Percentiles rank a stretch among this genome's conserved stretches.
Conservation (phyloP, 2,113 vertebrate genomes). For the Apodemus sylvaticus region DNA sequence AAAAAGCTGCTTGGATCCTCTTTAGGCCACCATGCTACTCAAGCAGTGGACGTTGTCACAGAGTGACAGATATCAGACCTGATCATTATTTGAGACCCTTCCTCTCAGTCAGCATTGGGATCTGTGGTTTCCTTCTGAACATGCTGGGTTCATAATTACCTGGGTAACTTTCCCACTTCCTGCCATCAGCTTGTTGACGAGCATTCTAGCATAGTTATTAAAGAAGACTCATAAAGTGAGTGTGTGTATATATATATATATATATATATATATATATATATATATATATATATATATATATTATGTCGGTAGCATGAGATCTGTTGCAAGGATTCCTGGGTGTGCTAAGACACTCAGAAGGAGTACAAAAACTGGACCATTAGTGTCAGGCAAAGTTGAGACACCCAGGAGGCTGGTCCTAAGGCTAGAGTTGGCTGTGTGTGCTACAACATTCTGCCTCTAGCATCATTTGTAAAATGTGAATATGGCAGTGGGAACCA, state of each 20-base stretch:
- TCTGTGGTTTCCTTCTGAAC: neutral
- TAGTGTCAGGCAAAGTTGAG: neutral
- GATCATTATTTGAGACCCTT: neutral
- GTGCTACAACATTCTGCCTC: neutral
- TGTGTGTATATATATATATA: neutral
- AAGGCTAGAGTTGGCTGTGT: neutral
- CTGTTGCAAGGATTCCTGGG: neutral
- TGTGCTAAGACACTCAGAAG: neutral
- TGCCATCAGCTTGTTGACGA: accelerated
- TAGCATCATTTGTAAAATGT: neutral
- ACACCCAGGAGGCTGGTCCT: accelerated
- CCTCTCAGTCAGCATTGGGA: accelerated
- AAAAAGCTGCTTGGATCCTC: no score
- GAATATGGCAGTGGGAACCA: neutral
- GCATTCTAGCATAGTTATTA: neutral
- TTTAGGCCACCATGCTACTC: neutral
- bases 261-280: neutral
- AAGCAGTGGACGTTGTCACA: neutral
- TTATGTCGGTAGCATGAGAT: neutral
- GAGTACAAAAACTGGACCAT: neutral
- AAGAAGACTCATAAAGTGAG: neutral
- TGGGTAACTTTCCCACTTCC: neutral
- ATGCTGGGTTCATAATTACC: neutral
- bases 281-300: no score
- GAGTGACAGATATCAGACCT: neutral